Base-by-base conservation (phyloP, 2,888 invertebrate genomes). In the Stenolophus ochropezus region DNA sequence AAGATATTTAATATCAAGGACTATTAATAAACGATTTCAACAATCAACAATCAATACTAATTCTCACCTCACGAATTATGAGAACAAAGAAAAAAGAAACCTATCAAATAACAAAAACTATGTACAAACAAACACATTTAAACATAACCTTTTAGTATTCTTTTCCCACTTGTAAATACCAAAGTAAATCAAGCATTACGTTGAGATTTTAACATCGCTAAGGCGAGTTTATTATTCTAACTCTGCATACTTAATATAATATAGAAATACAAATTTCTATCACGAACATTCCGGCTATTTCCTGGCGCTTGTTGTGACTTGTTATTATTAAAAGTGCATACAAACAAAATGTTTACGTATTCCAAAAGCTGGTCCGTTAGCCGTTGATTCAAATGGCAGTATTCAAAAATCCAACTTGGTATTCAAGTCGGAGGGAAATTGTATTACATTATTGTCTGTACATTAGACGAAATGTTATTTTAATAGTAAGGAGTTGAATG, bases 331-430 rank as follows among this genome's bases (percentile, higher is more conserved):
- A 33, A 69, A 69, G 33, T 33, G 65, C 27, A 69, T 69, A 69
- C 65, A 33, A 33, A 69, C 65, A 69, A 69, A 69, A 69, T 69
- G 18, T 69, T 69, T 69, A 69, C 65, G n/a, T 69, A 69, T 69
- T 69, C 65, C 27, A 69, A 61, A 69, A 27, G 21, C 20, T 20
- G 56, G 56, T n/a, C 18, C 2, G 14, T 23, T n/a, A 23, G 61
- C 11, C 61, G 61, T n/a, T 61, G 25, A 16, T 69, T 69, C 65
- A 33, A 33, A 69, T 33, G 65, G 27, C 1, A 5, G 3, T 23
- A 42, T 8, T 11, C 11, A 8, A 42, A 42, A 42, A 8, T 16
- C 11, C 6, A 33, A 27, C 16, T 33, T 69, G 27, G 65, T 69
- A 69, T 69, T 42, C 65, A 6, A 16, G 16, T 6, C 65, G n/a